These are phyloP conservation scores for Gallinago media DNA, from an alignment of 2,113 vertebrate genomes.

Conservation along the genomic window DNA sequence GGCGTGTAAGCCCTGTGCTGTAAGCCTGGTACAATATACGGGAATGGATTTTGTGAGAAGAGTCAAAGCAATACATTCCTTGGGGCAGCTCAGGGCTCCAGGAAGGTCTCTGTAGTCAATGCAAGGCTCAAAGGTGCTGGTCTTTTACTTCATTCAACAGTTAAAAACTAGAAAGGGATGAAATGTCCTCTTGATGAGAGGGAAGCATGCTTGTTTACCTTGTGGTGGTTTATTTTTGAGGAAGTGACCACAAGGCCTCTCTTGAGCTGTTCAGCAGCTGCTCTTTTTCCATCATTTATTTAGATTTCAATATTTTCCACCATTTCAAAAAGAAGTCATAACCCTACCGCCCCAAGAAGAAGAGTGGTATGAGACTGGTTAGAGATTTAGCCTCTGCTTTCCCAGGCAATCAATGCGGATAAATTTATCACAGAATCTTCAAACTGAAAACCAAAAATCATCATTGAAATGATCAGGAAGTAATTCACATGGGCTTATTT, in stretches of 20 bases:
- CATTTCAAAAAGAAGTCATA: neutral
- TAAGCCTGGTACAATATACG: neutral
- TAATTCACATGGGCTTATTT: neutral
- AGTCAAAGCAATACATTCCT: neutral
- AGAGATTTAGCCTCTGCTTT: neutral
- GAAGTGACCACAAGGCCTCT: slow-evolving; percentile 20
- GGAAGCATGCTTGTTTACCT: slow-evolving; percentile 5
- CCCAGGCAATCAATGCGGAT: neutral
- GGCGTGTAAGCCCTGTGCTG: neutral
- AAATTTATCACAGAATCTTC: neutral
- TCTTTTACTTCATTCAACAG: neutral
- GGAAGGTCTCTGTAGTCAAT: neutral
- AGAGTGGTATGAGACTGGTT: neutral
- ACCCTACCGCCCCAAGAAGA: neutral
- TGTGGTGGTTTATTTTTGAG: slow-evolving; percentile 14
- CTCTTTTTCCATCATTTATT: slow-evolving; percentile 37
- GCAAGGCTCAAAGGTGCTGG: neutral
- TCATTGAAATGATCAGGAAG: neutral
- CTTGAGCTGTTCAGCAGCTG: slow-evolving; percentile 11
- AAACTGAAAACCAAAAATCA: neutral
- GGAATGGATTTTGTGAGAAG: neutral
- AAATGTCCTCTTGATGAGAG: neutral
- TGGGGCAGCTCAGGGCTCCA: neutral
- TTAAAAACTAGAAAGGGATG: neutral
- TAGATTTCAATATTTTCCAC: slow-evolving; percentile 10